Evolutionary conservation across 1,140 invertebrate species (phyloP).

Genomic region (Diploscapter pachys): DNA sequence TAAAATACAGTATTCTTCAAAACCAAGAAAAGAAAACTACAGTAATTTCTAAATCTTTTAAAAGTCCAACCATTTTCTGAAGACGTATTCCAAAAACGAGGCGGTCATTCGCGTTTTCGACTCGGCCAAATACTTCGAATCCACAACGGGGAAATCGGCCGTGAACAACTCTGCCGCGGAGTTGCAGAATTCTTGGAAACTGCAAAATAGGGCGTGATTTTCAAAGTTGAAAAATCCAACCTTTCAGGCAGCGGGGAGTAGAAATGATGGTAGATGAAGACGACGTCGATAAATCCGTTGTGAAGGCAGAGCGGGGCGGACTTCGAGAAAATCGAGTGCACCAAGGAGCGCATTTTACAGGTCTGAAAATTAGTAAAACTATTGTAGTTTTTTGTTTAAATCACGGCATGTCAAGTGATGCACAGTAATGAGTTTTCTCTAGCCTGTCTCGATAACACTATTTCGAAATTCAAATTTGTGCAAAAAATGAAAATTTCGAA

Average conservation of each 20-base stretch:
- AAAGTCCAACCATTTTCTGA: conserved; percentile 36
- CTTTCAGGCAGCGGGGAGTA: conserved; percentile 39
- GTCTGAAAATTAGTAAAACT: not conserved
- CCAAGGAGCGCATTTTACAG: conserved; percentile 18
- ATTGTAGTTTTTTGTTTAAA: not conserved
- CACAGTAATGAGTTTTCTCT: too few relatives aligned
- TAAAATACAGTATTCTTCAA: conserved; percentile 1
- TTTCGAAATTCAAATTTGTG: too few relatives aligned
- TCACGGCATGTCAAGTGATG: too few relatives aligned
- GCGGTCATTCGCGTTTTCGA: conserved; percentile 21
- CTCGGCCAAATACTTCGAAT: conserved; percentile 45
- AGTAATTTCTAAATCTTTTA: not conserved
- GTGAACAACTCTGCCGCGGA: conserved; percentile 14
- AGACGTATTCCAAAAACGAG: conserved; percentile 47
- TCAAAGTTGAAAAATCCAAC: conserved; percentile 28
- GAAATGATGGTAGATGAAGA: conserved; percentile 46
- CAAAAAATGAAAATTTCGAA: not conserved
- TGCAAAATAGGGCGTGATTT: conserved; percentile 35
- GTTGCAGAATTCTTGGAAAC: conserved; percentile 17
- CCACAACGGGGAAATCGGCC: conserved; percentile 26
- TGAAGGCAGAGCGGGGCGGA: conserved; percentile 37
- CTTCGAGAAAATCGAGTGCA: conserved; percentile 38
- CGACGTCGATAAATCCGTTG: conserved; percentile 46
- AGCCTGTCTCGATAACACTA: too few relatives aligned
- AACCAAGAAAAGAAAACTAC: not conserved